Base-by-base conservation (phyloP, 2,888 invertebrate genomes). In the Rhyacophila evoluta region DNA sequence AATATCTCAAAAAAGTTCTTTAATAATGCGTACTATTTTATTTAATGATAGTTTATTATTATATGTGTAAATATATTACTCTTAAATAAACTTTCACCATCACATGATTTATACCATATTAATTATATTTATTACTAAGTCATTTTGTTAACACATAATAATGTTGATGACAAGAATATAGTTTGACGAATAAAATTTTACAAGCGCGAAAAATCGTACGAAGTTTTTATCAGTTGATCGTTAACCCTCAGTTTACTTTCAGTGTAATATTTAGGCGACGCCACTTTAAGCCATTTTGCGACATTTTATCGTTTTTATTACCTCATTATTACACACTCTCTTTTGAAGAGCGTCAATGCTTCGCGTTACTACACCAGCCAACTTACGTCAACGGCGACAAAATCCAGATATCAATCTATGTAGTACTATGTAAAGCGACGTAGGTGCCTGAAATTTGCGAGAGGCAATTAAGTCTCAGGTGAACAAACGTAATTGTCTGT, bases 391-490 rank as follows among this genome's bases (percentile, higher is more conserved):
- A 25, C 55, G 25, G 8, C 10, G 55, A 55, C 55, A 55, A 55
- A 55, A 55, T 55, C 12, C 55, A 55, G 55, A 55, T 55, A 55
- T 55, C 55, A 55, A 55, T 55, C 55, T 55, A 55, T 55, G 55
- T 55, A 55, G 33, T 69, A 41, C 41, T 41, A 28, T 69, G 29
- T 69, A 28, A 69, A 29, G 28, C 25, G 72, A 73, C 38, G 36
- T 36, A 73, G 55, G 55, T 55, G 55, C 73, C 29, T 67, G 38
- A 72, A 74, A 78, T 78, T 69, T 74, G 78, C 75, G 79, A 74
- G 77, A 74, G 80, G 80, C 80, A 81, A 81, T 81, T 80, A 81
- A 79, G 81, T 80, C 80, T 74, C 80, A 81, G 81, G 81, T 81
- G 81, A 81, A 74, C 81, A 75, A 79, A 79, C 81, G 78, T 80